Conservation (phyloP, 2,888 invertebrate genomes). For the Loripinus fragilis region DNA sequence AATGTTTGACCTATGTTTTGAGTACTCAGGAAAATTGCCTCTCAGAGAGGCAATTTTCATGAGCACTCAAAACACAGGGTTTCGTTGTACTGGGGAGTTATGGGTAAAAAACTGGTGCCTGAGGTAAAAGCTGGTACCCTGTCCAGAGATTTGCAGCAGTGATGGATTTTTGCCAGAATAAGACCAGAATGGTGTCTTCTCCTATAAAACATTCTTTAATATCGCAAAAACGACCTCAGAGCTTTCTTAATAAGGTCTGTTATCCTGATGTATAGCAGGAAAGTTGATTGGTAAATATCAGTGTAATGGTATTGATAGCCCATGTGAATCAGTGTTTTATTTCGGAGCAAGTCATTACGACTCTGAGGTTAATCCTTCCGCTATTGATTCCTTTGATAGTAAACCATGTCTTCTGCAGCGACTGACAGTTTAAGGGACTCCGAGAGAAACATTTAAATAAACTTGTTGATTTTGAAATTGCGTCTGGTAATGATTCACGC, state of each 20-base stretch:
- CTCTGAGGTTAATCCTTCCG: constrained; percentile 37
- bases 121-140: too few species aligned
- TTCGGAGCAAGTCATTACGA: constrained; percentile 11
- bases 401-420: constrained; percentile 30
- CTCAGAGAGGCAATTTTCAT: too few species aligned
- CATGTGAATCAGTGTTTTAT: constrained; percentile 21
- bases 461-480: constrained; percentile 54
- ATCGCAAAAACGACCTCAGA: background rate
- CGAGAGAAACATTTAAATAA: constrained; percentile 34
- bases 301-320: constrained; percentile 7
- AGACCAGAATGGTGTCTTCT: background rate
- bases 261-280: constrained; percentile 8
- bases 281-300: constrained; percentile 8
- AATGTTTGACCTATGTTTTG: too few species aligned
- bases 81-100: too few species aligned
- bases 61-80: too few species aligned
- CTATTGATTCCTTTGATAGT: constrained; percentile 49
- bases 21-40: too few species aligned
- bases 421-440: constrained; percentile 44
- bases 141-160: too few species aligned
- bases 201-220: constrained; percentile 12
- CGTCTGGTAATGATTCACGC: constrained; percentile 40
- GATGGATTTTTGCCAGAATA: background rate
- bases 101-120: too few species aligned
- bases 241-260: constrained; percentile 17